A percentile compares a stretch with the other conserved stretches of the same genome.
phyloP scores from a whole-genome alignment of 2,797 vertebrate species.

The Hapalemur alaotrensis region DNA sequence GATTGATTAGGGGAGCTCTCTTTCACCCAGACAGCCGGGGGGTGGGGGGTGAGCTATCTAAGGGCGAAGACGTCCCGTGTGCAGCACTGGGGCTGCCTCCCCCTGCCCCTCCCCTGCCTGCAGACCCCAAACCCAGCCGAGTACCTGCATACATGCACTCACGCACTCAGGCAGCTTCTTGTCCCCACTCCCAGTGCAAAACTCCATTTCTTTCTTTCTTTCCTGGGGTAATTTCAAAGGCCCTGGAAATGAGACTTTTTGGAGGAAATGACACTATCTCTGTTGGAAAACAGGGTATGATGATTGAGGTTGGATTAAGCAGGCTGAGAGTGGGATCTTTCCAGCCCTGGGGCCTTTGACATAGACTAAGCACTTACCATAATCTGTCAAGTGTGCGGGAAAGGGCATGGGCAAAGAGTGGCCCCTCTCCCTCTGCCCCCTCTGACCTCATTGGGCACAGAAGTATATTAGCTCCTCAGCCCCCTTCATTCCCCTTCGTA shows the following conservation, averaged over 20 bases:
- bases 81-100: conserved; percentile 49
- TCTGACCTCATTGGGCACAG: background rate
- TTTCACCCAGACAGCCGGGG: conserved; percentile 66
- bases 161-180: fast-evolving
- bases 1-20: conserved; percentile 81
- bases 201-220: conserved; percentile 64
- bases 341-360: background rate
- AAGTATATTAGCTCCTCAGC: background rate
- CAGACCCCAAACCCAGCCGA: no score
- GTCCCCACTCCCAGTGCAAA: conserved; percentile 52
- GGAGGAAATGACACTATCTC: background rate
- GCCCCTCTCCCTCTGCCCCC: fast-evolving
- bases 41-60: conserved; percentile 63
- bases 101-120: fast-evolving
- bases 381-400: background rate
- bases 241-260: background rate
- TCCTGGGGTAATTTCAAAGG: background rate
- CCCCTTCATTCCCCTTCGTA: background rate
- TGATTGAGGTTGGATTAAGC: background rate
- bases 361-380: background rate
- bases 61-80: conserved; percentile 67
- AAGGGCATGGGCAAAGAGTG: fast-evolving
- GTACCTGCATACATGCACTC: no score
- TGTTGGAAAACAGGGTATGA: background rate
- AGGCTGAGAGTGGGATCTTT: background rate